Conservation (phyloP, 1,140 invertebrate genomes). For the Nixonia krombeini region DNA sequence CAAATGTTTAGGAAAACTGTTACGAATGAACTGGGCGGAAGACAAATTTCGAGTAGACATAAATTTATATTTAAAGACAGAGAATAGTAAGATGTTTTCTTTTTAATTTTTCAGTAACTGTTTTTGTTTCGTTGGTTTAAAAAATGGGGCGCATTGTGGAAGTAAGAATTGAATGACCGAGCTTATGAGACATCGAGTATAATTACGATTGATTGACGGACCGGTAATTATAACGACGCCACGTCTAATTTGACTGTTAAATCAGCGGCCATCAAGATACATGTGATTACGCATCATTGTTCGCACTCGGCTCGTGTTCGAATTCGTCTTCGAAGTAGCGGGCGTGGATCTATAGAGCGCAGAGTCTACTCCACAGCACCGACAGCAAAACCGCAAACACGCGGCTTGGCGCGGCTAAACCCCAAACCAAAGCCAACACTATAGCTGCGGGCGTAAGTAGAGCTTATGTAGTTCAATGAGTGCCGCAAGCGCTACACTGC, state of each 20-base stretch:
- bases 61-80: too few relatives aligned
- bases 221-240: too few relatives aligned
- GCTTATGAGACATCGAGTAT: too few relatives aligned
- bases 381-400: conserved; percentile 70
- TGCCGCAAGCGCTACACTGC: conserved; percentile 34
- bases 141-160: too few relatives aligned
- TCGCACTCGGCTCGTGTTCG: conserved; percentile 29
- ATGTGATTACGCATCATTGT: conserved; percentile 42
- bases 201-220: too few relatives aligned
- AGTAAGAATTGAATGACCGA: too few relatives aligned
- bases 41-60: too few relatives aligned
- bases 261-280: neutral
- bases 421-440: conserved; percentile 69
- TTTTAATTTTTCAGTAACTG: too few relatives aligned
- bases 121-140: too few relatives aligned
- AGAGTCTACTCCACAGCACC: conserved; percentile 58
- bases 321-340: conserved; percentile 42
- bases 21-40: too few relatives aligned
- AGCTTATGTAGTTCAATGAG: conserved; percentile 64
- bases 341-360: conserved; percentile 39
- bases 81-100: too few relatives aligned
- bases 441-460: conserved; percentile 61
- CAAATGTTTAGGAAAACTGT: neutral
- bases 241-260: too few relatives aligned
- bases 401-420: conserved; percentile 67